These are phyloP conservation scores for Orchestes rusci DNA, from an alignment of 2,888 invertebrate species.

Conservation along the genomic window DNA sequence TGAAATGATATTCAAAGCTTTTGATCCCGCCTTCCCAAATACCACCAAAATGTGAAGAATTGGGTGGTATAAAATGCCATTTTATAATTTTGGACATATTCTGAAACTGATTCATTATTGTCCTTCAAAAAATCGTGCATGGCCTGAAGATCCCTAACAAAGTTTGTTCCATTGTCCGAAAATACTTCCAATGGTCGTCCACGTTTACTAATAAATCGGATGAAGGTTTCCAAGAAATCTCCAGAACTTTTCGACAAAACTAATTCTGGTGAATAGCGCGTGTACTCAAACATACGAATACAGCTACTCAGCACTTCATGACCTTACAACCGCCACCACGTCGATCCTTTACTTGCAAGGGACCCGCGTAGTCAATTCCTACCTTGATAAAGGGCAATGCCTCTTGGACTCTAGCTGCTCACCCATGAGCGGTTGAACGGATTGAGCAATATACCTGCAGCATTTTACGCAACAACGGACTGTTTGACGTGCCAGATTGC, in stretches of 20 bases:
- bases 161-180: constrained; percentile 23
- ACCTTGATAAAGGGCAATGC: constrained; percentile 13
- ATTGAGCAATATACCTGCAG: constrained; percentile 2
- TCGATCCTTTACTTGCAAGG: constrained; percentile 17
- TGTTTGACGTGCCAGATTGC: constrained; percentile 3
- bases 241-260: constrained; percentile 13
- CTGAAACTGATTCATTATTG: not conserved
- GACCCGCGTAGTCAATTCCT: constrained; percentile 27
- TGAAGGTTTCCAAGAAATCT: constrained; percentile 16
- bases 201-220: constrained; percentile 16
- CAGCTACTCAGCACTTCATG: constrained; percentile 15
- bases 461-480: constrained; percentile 3
- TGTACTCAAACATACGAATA: constrained; percentile 21
- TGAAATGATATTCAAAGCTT: constrained; percentile 22
- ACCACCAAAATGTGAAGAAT: constrained; percentile 22
- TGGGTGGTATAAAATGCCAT: constrained; percentile 22
- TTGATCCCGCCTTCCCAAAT: constrained; percentile 26
- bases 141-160: constrained; percentile 13
- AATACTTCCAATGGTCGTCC: constrained; percentile 15
- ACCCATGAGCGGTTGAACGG: constrained; percentile 19
- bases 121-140: constrained; percentile 7
- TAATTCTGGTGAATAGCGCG: constrained; percentile 22
- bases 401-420: constrained; percentile 9
- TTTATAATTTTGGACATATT: constrained; percentile 4
- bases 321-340: constrained; percentile 12